Evolutionary conservation across 2,113 vertebrate species (phyloP), one percentile per base, ranked within the genome.

Genomic region (Xyrauchen texanus): DNA sequence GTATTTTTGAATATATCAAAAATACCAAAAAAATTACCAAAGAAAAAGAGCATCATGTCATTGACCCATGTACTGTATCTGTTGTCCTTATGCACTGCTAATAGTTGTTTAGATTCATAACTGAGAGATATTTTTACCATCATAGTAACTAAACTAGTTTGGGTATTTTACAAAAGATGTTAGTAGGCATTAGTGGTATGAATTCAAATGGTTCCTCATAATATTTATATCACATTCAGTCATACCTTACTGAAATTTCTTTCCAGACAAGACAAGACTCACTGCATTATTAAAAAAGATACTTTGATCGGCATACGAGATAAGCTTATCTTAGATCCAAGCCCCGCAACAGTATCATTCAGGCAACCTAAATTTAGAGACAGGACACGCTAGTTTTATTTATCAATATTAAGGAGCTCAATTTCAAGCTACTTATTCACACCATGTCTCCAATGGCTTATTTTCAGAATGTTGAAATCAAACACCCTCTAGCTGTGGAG

Each of bases 311-410:
- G 75, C 44, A 51, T 53, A 15, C 66, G 0, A 46, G 60, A 51
- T 4, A 80, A 5, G 75, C 71, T 82, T 71, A 76, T 81, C 81
- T 85, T 86, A 85, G 85, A 84, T 47, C 42, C 9, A 16, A 66
- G 74, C 72, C 82, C 72, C n/a, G 60, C 55, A 65, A 62, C 47
- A 52, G 80, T 16, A 62, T 77, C 77, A 53, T 68, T 76, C 65
- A 73, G 84, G 81, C 81, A 68, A 72, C 51, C 62, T 68, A 77
- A 69, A 72, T 57, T 34, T 70, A 55, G 52, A 15, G 21, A 34
- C 21, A 34, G 64, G 65, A 71, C 51, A 55, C 3, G 62, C 65
- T 75, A 66, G 69, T 80, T 80, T 69, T 62, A 53, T 77, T 57
- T 70, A 58, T 68, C 12, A 21, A 57, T 69, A 82, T 80, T 82